phyloP scores from a whole-genome alignment of 2,888 invertebrate genomes.

The Homarus gammarus region DNA sequence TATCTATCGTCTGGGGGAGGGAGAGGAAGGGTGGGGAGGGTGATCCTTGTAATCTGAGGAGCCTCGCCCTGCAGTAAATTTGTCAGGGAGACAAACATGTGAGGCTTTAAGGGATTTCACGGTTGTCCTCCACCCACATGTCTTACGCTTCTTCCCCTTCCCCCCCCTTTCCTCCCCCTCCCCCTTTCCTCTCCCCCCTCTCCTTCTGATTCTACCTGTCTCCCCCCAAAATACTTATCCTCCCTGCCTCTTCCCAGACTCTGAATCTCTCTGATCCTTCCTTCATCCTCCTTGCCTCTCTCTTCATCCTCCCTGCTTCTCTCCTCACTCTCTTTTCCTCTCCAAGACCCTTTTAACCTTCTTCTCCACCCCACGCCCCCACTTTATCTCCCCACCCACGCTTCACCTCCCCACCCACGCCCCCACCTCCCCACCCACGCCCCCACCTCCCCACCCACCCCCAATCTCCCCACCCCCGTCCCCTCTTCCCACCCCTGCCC shows the following conservation, averaged over 20 bases:
- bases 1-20: too few species aligned
- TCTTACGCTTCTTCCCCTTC: too few species aligned
- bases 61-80: too few species aligned
- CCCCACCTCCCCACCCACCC: neutral
- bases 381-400: neutral
- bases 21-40: too few species aligned
- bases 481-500: neutral
- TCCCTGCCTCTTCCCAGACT: neutral
- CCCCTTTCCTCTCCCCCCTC: conserved; percentile 26
- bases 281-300: conserved; percentile 6
- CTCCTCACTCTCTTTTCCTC: neutral
- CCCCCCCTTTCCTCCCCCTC: neutral
- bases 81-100: too few species aligned
- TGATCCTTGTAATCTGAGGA: too few species aligned
- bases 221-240: neutral
- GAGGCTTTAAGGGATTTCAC: too few species aligned
- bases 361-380: neutral
- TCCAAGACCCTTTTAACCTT: neutral
- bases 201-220: conserved; percentile 6
- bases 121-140: too few species aligned
- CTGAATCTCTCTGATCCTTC: neutral
- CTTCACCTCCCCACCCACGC: neutral
- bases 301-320: neutral
- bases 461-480: neutral
- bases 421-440: neutral